A percentile compares a stretch with the other conserved stretches of the same genome.
These are phyloP conservation scores for Gallinago jamesoni DNA, from an alignment of 2,113 vertebrate genomes.

Conservation along the genomic window DNA sequence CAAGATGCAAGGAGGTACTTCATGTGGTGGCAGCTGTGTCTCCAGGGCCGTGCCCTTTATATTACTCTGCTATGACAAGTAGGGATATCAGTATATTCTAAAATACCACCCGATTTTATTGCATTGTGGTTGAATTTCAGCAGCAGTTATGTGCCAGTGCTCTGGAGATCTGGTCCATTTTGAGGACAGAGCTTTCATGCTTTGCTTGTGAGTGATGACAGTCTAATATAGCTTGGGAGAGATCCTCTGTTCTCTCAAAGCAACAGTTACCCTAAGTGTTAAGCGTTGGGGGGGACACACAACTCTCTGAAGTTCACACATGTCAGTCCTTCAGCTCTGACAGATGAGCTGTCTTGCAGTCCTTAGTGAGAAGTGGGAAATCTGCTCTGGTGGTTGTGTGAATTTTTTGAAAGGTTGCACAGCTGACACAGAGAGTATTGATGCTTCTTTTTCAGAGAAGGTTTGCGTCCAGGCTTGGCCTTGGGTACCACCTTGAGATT, in stretches of 20 bases:
- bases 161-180: neutral
- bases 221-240: neutral
- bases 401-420: neutral
- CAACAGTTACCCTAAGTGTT: neutral
- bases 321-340: neutral
- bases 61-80: neutral
- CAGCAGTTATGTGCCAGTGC: neutral
- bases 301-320: neutral
- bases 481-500: neutral
- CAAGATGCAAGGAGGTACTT: neutral
- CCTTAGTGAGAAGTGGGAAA: neutral
- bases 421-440: neutral
- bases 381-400: neutral
- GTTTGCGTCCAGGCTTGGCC: neutral
- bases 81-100: neutral
- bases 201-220: neutral
- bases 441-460: neutral
- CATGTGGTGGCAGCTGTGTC: neutral
- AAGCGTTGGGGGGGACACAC: neutral
- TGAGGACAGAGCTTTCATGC: neutral
- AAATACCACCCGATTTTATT: neutral
- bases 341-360: neutral
- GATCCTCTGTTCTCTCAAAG: neutral
- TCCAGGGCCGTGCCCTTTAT: neutral
- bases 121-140: neutral